phyloP scores from a whole-genome alignment of 1,140 invertebrate genomes.

The Solen grandis region DNA sequence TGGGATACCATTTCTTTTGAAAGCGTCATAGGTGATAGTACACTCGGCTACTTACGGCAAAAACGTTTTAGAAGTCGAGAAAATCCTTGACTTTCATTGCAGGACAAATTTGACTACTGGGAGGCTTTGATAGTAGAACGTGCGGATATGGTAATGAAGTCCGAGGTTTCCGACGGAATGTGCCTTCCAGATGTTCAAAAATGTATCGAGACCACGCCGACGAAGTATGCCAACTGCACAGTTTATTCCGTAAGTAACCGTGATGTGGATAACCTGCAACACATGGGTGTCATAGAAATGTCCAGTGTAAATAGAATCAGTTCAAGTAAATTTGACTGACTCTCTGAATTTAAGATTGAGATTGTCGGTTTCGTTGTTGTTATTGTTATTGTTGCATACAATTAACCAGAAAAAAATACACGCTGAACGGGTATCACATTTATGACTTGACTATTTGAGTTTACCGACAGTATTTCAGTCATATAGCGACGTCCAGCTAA shows the following conservation, averaged over 20 bases:
- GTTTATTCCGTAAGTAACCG: slow-evolving; percentile 25
- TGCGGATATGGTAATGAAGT: slow-evolving; percentile 44
- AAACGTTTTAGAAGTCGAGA: too few species aligned
- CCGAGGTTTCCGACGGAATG: slow-evolving; percentile 29
- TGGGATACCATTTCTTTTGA: too few species aligned
- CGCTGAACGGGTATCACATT: background rate
- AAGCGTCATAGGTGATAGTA: too few species aligned
- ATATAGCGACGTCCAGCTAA: background rate
- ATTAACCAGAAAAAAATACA: background rate
- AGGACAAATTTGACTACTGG: slow-evolving; percentile 52
- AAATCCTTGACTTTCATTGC: too few species aligned
- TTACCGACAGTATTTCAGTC: too few species aligned
- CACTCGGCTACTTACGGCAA: too few species aligned
- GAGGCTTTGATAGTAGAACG: slow-evolving; percentile 28
- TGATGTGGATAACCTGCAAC: background rate
- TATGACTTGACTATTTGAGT: too few species aligned
- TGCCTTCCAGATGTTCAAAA: slow-evolving; percentile 1
- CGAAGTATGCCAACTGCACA: slow-evolving; percentile 30
- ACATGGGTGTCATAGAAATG: background rate
- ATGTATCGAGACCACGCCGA: background rate
- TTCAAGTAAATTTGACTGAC: background rate
- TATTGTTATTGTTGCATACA: background rate
- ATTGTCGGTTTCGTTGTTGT: background rate
- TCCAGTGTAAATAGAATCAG: background rate
- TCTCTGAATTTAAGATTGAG: background rate